These are phyloP conservation scores for Nansenia antarctica DNA, from an alignment of 2,113 vertebrate species.

Conservation along the genomic window DNA sequence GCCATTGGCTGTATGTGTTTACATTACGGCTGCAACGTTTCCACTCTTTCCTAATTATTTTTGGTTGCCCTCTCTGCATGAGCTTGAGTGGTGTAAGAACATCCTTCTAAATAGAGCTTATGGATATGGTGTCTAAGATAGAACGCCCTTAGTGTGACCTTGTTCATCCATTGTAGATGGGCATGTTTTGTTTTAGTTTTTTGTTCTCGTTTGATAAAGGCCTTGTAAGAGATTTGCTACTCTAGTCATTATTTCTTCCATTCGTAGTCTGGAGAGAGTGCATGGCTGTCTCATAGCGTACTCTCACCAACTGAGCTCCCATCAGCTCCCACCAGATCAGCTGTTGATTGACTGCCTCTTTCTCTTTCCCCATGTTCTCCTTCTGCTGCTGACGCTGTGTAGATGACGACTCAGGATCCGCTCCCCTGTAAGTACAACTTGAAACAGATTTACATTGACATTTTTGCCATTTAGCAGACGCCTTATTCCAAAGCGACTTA, in stretches of 20 bases:
- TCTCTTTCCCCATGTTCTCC: background rate
- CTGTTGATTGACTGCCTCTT: slow-evolving; percentile 19
- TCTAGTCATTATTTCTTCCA: slow-evolving; percentile 21
- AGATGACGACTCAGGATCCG: slow-evolving; percentile 93
- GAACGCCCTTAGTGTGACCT: background rate
- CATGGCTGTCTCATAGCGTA: background rate
- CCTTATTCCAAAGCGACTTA: too few species aligned
- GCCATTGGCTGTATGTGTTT: slow-evolving; percentile 16
- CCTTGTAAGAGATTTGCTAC: background rate
- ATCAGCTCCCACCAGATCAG: background rate
- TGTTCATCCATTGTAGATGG: background rate
- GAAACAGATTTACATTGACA: background rate
- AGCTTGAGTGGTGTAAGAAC: slow-evolving; percentile 38
- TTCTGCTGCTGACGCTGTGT: slow-evolving; percentile 39
- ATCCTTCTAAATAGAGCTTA: background rate
- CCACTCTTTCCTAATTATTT: too few species aligned
- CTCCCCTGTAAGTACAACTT: slow-evolving; percentile 95
- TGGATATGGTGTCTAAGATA: background rate
- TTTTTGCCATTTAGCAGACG: too few species aligned
- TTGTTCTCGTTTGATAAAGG: background rate
- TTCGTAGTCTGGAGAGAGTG: slow-evolving; percentile 31
- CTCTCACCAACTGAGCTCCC: background rate
- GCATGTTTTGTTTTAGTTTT: background rate
- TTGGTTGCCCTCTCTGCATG: slow-evolving; percentile 61
- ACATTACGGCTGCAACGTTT: slow-evolving; percentile 32